Conservation (phyloP, 2,797 vertebrate species). For the Lemur catta region DNA sequence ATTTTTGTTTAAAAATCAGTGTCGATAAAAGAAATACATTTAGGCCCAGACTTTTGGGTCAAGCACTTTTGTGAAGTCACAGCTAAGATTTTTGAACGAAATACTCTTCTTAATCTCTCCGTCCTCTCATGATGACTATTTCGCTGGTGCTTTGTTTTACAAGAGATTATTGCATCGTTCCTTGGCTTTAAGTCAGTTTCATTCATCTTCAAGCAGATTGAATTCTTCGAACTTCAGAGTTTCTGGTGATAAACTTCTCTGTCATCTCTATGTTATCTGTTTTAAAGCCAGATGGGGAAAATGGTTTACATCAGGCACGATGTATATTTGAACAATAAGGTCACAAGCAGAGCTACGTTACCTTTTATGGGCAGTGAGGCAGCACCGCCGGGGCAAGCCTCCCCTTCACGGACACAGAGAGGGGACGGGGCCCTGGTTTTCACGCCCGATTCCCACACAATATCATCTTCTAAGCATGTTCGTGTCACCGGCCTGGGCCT, state of each 20-base stretch:
- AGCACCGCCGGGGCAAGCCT: not conserved
- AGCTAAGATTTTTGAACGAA: not conserved
- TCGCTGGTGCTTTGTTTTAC: not conserved
- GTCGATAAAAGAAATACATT: not conserved
- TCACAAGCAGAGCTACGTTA: not conserved
- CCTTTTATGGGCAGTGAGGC: slow-evolving; percentile 64
- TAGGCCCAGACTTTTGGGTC: not conserved
- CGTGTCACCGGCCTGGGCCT: slow-evolving; percentile 65
- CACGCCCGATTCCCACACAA: slow-evolving; percentile 67
- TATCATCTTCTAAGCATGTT: slow-evolving; percentile 68
- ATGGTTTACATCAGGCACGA: slow-evolving; percentile 52
- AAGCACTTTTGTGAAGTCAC: not conserved
- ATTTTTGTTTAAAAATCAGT: not conserved
- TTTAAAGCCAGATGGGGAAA: slow-evolving; percentile 27
- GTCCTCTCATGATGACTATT: not conserved
- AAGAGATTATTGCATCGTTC: not conserved
- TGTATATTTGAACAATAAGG: slow-evolving; percentile 44
- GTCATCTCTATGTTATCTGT: slow-evolving; percentile 4
- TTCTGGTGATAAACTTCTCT: not conserved
- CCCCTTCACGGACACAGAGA: not conserved
- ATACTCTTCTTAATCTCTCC: not conserved
- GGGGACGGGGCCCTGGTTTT: slow-evolving; percentile 55
- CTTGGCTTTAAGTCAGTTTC: not conserved
- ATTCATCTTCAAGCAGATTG: not conserved
- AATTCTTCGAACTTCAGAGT: not conserved